phyloP scores from a whole-genome alignment of 2,797 vertebrate genomes.

The Sebastes reedi region DNA sequence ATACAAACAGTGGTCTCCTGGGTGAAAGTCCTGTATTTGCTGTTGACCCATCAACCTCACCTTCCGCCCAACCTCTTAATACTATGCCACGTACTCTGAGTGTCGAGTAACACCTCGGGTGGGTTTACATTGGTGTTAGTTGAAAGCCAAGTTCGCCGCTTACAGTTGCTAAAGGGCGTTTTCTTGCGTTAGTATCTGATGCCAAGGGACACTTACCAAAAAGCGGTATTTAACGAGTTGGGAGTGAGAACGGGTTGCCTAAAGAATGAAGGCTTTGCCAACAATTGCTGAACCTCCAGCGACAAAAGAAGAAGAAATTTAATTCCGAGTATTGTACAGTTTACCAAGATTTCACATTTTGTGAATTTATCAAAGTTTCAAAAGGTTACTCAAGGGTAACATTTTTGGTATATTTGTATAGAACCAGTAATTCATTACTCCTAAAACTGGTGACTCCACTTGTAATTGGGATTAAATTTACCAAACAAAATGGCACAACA shows the following conservation, averaged over 20 bases:
- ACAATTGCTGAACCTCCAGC: background rate
- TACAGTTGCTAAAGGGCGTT: no score
- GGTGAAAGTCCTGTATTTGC: no score
- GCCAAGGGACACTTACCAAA: no score
- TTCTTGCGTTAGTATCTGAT: no score
- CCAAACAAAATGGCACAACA: background rate
- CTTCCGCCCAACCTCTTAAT: no score
- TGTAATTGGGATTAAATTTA: slow-evolving; percentile 1
- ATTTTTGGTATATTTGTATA: background rate
- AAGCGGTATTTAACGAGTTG: no score
- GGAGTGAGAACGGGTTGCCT: no score
- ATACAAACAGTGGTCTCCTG: rapidly evolving
- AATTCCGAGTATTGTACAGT: background rate
- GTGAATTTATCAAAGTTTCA: background rate
- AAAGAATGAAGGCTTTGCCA: background rate
- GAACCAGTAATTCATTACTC: background rate
- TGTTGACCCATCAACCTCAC: no score
- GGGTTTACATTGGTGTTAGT: no score
- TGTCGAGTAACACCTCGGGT: no score
- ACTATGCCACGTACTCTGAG: no score
- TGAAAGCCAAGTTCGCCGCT: no score
- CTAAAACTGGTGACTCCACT: background rate
- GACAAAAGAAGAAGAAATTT: background rate
- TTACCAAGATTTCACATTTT: background rate
- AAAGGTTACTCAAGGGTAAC: background rate